A percentile compares a stretch with the other conserved stretches of the same genome.
These are phyloP conservation scores for Egretta garzetta DNA, from an alignment of 2,113 vertebrate species.

Conservation along the genomic window DNA sequence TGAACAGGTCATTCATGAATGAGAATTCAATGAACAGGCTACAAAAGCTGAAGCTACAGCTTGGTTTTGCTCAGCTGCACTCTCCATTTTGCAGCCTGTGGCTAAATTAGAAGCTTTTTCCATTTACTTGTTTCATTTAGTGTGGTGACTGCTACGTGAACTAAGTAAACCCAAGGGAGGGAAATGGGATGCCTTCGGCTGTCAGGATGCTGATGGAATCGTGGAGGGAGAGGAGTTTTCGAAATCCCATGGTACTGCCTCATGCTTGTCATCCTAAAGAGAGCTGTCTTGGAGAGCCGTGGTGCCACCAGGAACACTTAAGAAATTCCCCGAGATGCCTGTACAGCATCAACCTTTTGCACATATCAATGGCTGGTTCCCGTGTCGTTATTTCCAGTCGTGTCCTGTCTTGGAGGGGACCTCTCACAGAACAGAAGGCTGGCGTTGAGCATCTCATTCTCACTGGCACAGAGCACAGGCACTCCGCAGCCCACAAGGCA, in stretches of 20 bases:
- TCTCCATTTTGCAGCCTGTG: background rate
- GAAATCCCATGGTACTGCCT: background rate
- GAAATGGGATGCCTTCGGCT: constrained; percentile 1
- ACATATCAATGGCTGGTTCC: background rate
- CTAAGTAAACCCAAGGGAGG: background rate
- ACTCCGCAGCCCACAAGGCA: background rate
- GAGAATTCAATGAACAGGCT: background rate
- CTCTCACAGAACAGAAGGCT: background rate
- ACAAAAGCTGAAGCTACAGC: background rate
- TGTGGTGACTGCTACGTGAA: background rate
- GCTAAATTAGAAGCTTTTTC: background rate
- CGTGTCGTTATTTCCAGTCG: background rate
- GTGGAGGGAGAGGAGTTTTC: background rate
- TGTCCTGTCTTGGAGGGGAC: background rate
- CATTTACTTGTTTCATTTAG: background rate
- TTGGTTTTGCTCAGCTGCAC: background rate
- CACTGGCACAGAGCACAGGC: background rate
- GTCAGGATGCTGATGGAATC: background rate
- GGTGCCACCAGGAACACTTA: background rate
- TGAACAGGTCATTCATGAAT: background rate
- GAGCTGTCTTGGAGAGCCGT: background rate
- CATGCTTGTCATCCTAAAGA: background rate
- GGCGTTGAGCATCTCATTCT: background rate
- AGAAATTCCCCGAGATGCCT: background rate
- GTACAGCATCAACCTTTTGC: background rate